Conservation (phyloP, 2,113 vertebrate genomes). For the Campylorhamphus procurvoides region DNA sequence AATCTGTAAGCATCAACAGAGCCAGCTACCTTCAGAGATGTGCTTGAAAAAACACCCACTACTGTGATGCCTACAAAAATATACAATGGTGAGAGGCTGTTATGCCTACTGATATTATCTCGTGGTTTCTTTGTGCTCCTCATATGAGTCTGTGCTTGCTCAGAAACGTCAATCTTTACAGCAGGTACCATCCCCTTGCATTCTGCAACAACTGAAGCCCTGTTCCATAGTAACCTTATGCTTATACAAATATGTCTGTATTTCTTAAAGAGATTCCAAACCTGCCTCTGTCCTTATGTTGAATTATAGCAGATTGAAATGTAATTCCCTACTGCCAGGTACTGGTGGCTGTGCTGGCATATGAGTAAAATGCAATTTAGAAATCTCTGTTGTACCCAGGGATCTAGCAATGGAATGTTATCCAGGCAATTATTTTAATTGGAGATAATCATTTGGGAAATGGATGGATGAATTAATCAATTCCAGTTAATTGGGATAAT, state of each 20-base stretch:
- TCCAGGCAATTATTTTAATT: conserved; percentile 49
- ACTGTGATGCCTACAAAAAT: not conserved
- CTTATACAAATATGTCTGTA: not conserved
- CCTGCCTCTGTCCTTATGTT: not conserved
- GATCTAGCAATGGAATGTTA: not conserved
- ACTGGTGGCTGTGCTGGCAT: not conserved
- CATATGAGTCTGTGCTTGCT: not conserved
- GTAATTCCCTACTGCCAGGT: not conserved
- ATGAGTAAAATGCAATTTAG: not conserved
- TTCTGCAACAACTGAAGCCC: not conserved
- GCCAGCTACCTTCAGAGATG: not conserved
- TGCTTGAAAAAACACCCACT: not conserved
- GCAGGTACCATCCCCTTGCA: not conserved
- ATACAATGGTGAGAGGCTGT: not conserved
- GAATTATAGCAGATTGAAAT: not conserved
- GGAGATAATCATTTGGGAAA: conserved; percentile 44
- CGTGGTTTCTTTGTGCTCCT: not conserved
- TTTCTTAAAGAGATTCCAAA: not conserved
- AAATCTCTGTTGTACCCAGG: not conserved
- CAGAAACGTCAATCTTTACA: not conserved
- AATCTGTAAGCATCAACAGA: not conserved
- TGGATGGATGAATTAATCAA: conserved; percentile 48
- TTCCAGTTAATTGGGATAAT: conserved; percentile 49
- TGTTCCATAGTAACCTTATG: not conserved
- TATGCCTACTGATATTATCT: not conserved